Base-by-base conservation (phyloP, 2,888 invertebrate genomes). In the Aricia artaxerxes region DNA sequence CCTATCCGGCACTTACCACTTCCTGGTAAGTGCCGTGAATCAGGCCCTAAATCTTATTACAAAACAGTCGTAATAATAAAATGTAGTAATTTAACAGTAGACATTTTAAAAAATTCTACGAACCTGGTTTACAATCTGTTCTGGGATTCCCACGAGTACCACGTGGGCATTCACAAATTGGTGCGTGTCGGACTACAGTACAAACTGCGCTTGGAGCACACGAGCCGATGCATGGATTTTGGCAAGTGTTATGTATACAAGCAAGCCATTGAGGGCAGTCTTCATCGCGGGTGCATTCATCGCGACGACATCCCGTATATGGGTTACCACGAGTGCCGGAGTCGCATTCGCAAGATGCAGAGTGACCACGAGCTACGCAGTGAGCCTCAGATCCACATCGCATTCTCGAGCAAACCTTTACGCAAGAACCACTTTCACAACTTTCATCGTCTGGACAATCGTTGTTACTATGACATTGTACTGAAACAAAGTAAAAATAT, bases 371-470 rank as follows among this genome's bases (percentile, higher is more conserved):
- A 0, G 97, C 95, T 78, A 96, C 95, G 85, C 98, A 98, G 53
- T 96, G 92, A n/a, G 98, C 98, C 82, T 97, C 97, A 0, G 91
- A 83, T 35, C 98, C 98, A 85, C 98, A 98, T 78, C 97, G 97
- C 0, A 97, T 96, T 84, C 96, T 96, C 1, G 95, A 91, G 85
- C 98, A 98, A 1, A 97, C 97, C 88, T 98, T 96, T 13, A 96
- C 93, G 87, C 98, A 98, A 86, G 97, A 96, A 81, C 96, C 96
- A 86, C 97, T 97, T 83, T 98, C 95, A 86, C 98, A 98, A 40
- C 97, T 97, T 90, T 98, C 97, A 73, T 96, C 96, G 78, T 97
- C 95, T 5, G 97, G 96, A 88, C 98, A 98, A 83, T 98, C 98
- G 78, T 96, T 96, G 87, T 98, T 97, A 77, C 96, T 96, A 84